A percentile compares a stretch with the other conserved stretches of the same genome.
These are phyloP conservation scores for Percina caprodes DNA, from an alignment of 2,113 vertebrate genomes.

Conservation along the genomic window DNA sequence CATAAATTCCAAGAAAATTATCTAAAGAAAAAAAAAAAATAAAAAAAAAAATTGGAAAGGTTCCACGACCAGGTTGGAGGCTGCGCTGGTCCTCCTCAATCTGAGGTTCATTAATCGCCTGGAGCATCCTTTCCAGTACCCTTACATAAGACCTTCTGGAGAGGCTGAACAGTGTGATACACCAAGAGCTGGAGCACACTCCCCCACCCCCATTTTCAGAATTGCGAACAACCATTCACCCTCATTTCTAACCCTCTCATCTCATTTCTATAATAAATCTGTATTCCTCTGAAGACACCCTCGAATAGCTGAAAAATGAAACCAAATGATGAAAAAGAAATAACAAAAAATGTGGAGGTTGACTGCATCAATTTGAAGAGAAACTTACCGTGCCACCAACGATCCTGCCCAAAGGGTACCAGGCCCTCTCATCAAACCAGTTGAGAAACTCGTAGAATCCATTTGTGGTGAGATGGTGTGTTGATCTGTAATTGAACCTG, in stretches of 20 bases:
- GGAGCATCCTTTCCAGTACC: not conserved
- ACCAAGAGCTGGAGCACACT: not conserved
- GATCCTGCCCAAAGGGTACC: slow-evolving; percentile 99
- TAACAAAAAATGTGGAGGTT: not conserved
- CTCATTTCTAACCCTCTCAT: too few relatives aligned
- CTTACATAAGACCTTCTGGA: slow-evolving; percentile 18
- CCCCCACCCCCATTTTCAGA: not conserved
- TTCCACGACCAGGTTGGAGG: not conserved
- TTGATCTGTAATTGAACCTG: slow-evolving; percentile 99
- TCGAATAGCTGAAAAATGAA: not conserved
- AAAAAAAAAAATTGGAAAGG: not conserved
- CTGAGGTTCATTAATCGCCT: not conserved
- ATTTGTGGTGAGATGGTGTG: slow-evolving; percentile 98
- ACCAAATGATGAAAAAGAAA: not conserved
- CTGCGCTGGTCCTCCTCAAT: slow-evolving; percentile 3
- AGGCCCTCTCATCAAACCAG: slow-evolving; percentile 99
- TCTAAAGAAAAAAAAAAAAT: not conserved
- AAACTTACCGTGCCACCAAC: slow-evolving; percentile 97
- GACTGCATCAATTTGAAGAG: not conserved
- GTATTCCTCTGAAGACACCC: not conserved
- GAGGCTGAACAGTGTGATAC: not conserved
- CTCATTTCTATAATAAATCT: slow-evolving; percentile 1
- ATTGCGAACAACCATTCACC: not conserved
- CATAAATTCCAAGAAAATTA: too few relatives aligned
- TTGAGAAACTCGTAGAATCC: slow-evolving; percentile 99